Evolutionary conservation across 2,113 vertebrate genomes (phyloP).

Genomic region (Ceyx margarethae): DNA sequence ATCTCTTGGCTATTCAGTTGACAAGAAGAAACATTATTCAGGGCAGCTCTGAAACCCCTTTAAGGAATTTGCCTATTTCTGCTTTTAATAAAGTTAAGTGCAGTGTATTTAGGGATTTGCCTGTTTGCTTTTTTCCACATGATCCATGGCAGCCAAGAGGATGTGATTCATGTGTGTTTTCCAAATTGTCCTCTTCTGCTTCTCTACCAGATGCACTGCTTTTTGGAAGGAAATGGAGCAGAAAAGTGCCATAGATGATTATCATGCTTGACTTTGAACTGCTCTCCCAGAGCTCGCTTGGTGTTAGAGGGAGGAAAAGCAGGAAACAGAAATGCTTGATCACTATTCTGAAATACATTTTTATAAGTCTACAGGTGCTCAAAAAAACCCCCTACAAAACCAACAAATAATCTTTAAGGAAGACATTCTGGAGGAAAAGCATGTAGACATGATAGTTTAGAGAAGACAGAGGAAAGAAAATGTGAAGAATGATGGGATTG

Average conservation of each 20-base stretch:
- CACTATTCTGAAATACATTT: background rate
- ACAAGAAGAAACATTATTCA: background rate
- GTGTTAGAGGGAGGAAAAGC: background rate
- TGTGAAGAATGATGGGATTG: background rate
- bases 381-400: background rate
- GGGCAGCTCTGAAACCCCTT: background rate
- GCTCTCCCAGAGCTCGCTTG: background rate
- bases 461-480: background rate
- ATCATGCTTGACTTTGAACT: background rate
- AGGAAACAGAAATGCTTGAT: background rate
- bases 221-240: background rate
- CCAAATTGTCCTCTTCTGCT: background rate
- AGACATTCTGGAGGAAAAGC: background rate
- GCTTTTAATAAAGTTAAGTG: background rate
- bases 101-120: background rate
- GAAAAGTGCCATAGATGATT: background rate
- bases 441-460: background rate
- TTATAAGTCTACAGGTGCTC: background rate
- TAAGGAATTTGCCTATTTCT: background rate
- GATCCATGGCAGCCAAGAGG: background rate
- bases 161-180: rapidly evolving
- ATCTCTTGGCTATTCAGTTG: background rate
- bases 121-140: background rate
- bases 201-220: background rate
- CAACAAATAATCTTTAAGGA: background rate